Percentiles rank a stretch among this genome's conserved stretches.
phyloP scores from a whole-genome alignment of 92 coral and sea anemone genomes.

The Palythoa caribaeorum region DNA sequence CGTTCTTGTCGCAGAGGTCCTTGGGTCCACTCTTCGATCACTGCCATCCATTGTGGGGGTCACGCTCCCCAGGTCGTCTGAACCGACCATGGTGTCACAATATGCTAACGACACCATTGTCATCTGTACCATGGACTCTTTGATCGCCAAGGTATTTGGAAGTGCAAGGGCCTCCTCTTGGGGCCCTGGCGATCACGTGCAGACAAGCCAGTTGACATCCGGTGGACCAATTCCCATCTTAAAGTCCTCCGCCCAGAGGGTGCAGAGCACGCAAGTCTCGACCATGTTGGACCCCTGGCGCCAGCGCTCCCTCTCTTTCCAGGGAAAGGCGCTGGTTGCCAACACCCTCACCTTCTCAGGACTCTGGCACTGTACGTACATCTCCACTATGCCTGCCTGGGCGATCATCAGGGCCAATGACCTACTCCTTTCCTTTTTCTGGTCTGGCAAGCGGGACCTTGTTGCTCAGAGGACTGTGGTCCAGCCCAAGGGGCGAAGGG shows the following conservation, averaged over 20 bases:
- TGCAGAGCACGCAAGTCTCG: neutral
- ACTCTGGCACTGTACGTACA: too few relatives aligned
- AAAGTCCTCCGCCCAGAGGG: neutral
- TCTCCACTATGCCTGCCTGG: neutral
- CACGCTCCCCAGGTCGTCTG: too few relatives aligned
- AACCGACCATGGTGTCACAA: too few relatives aligned
- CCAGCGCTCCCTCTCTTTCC: too few relatives aligned
- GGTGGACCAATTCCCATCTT: neutral
- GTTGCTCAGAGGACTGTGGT: neutral
- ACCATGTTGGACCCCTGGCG: neutral
- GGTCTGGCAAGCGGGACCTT: neutral
- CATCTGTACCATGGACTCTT: neutral
- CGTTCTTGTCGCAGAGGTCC: too few relatives aligned
- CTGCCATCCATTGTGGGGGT: too few relatives aligned
- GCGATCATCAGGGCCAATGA: neutral
- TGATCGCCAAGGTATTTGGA: neutral
- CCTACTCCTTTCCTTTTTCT: neutral
- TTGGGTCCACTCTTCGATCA: too few relatives aligned
- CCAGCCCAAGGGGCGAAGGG: neutral
- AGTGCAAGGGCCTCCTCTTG: neutral
- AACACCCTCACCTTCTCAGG: too few relatives aligned
- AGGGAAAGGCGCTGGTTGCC: too few relatives aligned
- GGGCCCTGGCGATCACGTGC: slow-evolving; percentile 9
- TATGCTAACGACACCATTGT: neutral
- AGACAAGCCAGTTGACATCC: neutral